A percentile compares a stretch with the other conserved stretches of the same genome.
These are phyloP conservation scores for Cichladusa arquata DNA, from an alignment of 2,113 vertebrate species.

Conservation along the genomic window DNA sequence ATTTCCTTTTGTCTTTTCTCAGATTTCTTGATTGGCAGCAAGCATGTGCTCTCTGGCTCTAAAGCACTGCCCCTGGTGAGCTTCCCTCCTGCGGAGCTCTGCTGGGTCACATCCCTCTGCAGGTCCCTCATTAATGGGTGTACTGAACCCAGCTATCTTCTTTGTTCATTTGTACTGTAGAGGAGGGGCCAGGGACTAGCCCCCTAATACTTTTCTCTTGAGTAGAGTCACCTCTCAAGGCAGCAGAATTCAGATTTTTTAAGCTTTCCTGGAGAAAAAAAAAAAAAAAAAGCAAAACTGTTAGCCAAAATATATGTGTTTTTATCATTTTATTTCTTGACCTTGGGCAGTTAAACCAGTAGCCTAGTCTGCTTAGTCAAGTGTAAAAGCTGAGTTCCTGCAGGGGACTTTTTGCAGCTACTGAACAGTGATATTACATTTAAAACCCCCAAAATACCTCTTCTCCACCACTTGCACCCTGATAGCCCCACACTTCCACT, in stretches of 20 bases:
- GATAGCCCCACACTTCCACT: neutral
- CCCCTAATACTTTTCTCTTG: neutral
- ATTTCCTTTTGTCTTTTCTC: neutral
- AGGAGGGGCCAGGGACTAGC: neutral
- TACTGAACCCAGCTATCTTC: neutral
- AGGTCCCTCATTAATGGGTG: neutral
- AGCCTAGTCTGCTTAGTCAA: neutral
- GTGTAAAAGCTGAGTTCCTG: neutral
- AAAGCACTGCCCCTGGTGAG: neutral
- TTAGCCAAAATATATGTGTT: neutral
- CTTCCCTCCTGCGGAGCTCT: neutral
- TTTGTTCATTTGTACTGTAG: neutral
- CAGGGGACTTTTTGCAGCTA: neutral
- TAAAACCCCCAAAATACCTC: neutral
- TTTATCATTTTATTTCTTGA: neutral
- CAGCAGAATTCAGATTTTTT: neutral
- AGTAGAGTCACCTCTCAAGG: neutral
- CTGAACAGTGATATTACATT: neutral
- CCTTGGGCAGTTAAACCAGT: neutral
- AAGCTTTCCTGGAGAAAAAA: neutral
- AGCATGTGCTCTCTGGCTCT: neutral
- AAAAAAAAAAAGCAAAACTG: neutral
- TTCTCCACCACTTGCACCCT: fast-evolving
- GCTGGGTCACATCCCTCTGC: neutral
- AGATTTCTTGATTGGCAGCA: neutral